Base-by-base conservation (phyloP, 2,113 vertebrate genomes). In the Suncus etruscus region DNA sequence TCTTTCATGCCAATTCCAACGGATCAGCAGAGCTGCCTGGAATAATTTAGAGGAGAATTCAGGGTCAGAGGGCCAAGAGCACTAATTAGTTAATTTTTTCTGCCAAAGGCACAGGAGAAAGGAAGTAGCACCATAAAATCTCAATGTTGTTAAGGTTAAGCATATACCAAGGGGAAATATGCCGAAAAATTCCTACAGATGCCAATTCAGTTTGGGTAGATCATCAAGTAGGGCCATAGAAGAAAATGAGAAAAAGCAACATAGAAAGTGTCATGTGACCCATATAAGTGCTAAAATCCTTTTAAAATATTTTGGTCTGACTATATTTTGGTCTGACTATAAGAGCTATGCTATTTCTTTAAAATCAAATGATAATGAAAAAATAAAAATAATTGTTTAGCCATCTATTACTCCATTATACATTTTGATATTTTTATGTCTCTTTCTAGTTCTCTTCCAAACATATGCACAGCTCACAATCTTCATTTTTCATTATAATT, bases 1-100 rank as follows among this genome's bases (percentile, higher is more conserved):
- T 29, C 61, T n/a, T 85, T 39, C 73, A 47, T n/a, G n/a, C 45
- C 50, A 58, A 31, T 73, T 77, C 8, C 10, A 70, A 48, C 14
- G 54, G 54, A 83, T 74, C 63, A 22, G 6, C 22, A n/a, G n/a
- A 45, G 48, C n/a, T 66, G 14, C 68, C 47, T 86, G 27, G 1
- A 91, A 45, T 85, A 75, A 91, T 14, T 51, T 77, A 81, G 29
- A 83, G 54, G 66, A 87, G 39, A 89, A 58, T 54, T 31, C 39
- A n/a, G 8, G 45, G 20, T 87, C 77, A 70, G 58, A 50, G 11
- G 15, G 65, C 83, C 72, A n/a, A 84, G 32, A 15, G 1, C 54
- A n/a, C 77, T n/a, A 2, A 61, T 75, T 32, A 54, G 24, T 83
- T 77, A 81, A 15, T 29, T 50, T 6, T 73, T 1, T 74, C 48